phyloP scores from a whole-genome alignment of 2,113 vertebrate genomes.

The Phalacrocorax carbo region DNA sequence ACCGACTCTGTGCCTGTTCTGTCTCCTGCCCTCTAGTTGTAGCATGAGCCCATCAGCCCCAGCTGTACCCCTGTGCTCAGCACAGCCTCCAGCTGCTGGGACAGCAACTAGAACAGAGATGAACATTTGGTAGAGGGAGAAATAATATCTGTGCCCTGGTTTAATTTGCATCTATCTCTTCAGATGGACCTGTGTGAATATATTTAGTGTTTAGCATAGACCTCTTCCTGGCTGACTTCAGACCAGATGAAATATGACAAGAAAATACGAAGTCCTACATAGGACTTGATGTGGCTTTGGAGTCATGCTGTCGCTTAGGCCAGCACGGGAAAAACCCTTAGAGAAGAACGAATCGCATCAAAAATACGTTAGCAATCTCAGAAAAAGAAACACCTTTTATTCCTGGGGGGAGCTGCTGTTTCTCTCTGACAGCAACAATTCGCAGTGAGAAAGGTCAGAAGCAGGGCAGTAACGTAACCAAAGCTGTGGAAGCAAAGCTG shows the following conservation, averaged over 20 bases:
- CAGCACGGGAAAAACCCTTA: background rate
- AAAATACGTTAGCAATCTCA: background rate
- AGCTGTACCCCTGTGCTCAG: background rate
- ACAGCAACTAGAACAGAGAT: fast-evolving
- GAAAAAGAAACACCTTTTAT: conserved; percentile 58
- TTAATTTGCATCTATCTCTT: background rate
- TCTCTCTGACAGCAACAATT: background rate
- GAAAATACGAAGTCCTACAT: background rate
- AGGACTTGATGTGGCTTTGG: background rate
- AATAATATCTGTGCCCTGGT: background rate
- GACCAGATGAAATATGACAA: background rate
- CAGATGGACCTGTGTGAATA: background rate
- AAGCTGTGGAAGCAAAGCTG: background rate
- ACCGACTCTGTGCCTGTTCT: background rate
- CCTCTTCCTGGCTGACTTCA: background rate
- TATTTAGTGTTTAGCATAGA: background rate
- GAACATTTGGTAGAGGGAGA: background rate
- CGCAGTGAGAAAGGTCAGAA: background rate
- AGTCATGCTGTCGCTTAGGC: background rate
- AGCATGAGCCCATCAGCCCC: background rate
- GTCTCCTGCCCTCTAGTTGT: fast-evolving
- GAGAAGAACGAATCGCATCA: background rate
- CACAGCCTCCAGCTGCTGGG: background rate
- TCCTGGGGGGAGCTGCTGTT: background rate
- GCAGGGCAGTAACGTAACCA: background rate